Evolutionary conservation across 2,113 vertebrate genomes (phyloP).

Genomic region (Columba janthina): DNA sequence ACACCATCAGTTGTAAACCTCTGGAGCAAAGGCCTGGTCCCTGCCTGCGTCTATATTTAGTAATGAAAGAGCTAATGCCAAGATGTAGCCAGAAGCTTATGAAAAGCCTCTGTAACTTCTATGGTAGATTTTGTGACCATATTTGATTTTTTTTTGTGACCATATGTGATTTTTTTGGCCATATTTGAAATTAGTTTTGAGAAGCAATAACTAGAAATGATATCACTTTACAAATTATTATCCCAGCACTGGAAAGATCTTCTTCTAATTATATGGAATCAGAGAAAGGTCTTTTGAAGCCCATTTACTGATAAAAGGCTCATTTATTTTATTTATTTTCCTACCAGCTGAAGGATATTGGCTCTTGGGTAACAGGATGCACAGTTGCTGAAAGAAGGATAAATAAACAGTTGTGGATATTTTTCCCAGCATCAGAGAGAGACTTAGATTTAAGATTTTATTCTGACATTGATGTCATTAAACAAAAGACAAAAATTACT

Average conservation of each 20-base stretch:
- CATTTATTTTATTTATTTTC: not conserved
- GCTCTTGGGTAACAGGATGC: not conserved
- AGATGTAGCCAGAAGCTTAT: not conserved
- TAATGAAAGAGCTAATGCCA: not conserved
- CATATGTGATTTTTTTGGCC: too few species aligned
- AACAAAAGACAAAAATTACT: not conserved
- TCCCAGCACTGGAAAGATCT: not conserved
- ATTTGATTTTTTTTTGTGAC: too few species aligned
- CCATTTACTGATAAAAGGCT: not conserved
- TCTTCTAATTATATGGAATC: not conserved
- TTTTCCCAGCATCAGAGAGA: not conserved
- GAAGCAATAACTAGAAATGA: not conserved
- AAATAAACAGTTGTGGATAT: not conserved
- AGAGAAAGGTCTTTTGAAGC: not conserved
- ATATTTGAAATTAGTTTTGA: not conserved
- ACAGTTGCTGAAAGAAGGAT: not conserved
- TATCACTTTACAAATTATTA: not conserved
- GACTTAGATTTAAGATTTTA: not conserved
- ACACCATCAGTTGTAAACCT: not conserved
- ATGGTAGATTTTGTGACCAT: not conserved
- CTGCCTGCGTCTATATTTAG: not conserved
- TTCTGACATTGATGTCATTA: not conserved
- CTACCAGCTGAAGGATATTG: not conserved
- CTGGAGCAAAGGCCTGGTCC: not conserved
- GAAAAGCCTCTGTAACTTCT: not conserved